Evolutionary conservation across 1,140 invertebrate genomes (phyloP), one percentile per base, ranked within the genome.

Genomic region (Pseudomyrmex concolor): DNA sequence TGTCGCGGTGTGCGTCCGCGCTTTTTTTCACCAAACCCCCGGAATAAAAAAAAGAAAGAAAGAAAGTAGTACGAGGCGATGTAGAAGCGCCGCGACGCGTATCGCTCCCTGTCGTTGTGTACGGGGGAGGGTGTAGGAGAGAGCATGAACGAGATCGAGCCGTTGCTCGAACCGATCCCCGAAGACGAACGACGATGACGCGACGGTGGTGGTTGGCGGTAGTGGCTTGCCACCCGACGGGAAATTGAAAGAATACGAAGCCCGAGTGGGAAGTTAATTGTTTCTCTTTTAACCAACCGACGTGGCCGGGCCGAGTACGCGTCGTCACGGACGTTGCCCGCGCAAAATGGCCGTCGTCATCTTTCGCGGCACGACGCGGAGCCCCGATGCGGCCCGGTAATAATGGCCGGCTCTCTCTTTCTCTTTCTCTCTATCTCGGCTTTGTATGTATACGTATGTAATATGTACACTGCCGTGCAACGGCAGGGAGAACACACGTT

Each of bases 331-430:
- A 85, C 68, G 70, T 82, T 85, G 81, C 71, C 64, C 78, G 73
- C 70, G 82, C 84, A 85, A 85, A 85, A 85, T 85, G 84, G 84
- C 80, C 71, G 81, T 70, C 70, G 80, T 70, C 84, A 83, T 71
- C 84, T 74, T 85, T 83, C 80, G 71, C 78, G 63, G 67, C 71
- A 43, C 59, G 59, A 59, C n/a, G 54, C 51, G 68, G 25, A 34
- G 34, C 34, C 57, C 7, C 74, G 72, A 74, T 25, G 72, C 72
- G 76, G 64, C 76, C 67, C 15, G 54, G 54, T 80, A 80, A 80
- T 83, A 85, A 85, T 85, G 84, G 84, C 81, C 72, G 81, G 59
- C 59, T 71, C 62, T 77, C 55, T 34, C 34, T 25, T 0, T 25
- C 34, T 34, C 34, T 34, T 7, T 34, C 5, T 34, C 34, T 34